phyloP scores from a whole-genome alignment of 2,113 vertebrate genomes.

The Polypterus bichir region DNA sequence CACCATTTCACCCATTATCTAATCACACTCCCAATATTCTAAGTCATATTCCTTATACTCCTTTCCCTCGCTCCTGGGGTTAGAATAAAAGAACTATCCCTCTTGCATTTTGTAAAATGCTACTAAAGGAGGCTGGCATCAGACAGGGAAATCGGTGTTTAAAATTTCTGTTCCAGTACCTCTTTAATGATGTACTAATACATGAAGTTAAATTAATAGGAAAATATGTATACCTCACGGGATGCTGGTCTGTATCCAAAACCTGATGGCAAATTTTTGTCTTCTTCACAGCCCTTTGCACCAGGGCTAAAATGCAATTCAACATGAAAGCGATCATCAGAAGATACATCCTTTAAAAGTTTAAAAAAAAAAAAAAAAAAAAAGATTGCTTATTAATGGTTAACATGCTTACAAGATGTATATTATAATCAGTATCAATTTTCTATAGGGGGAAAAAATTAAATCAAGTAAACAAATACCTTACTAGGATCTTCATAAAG shows the following conservation, averaged over 20 bases:
- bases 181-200: neutral
- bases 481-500: slow-evolving; percentile 84
- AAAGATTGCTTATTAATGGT: neutral
- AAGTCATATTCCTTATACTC: no score
- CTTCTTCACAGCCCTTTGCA: slow-evolving; percentile 80
- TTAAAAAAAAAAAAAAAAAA: slow-evolving; percentile 5
- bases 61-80: no score
- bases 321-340: slow-evolving; percentile 79
- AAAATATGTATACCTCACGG: slow-evolving; percentile 51
- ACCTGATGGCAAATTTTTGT: slow-evolving; percentile 76
- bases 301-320: slow-evolving; percentile 82
- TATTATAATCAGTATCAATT: no score
- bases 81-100: no score
- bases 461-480: slow-evolving; percentile 35
- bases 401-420: no score
- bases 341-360: slow-evolving; percentile 60
- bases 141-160: no score
- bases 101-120: neutral
- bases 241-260: slow-evolving; percentile 81
- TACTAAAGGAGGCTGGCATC: no score
- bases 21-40: no score
- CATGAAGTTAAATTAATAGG: neutral
- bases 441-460: neutral
- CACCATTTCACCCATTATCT: no score
- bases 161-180: neutral